A percentile compares a stretch with the other conserved stretches of the same genome.
Evolutionary conservation across 2,797 vertebrate species (phyloP).

Genomic region (Melanotaenia nigrans): DNA sequence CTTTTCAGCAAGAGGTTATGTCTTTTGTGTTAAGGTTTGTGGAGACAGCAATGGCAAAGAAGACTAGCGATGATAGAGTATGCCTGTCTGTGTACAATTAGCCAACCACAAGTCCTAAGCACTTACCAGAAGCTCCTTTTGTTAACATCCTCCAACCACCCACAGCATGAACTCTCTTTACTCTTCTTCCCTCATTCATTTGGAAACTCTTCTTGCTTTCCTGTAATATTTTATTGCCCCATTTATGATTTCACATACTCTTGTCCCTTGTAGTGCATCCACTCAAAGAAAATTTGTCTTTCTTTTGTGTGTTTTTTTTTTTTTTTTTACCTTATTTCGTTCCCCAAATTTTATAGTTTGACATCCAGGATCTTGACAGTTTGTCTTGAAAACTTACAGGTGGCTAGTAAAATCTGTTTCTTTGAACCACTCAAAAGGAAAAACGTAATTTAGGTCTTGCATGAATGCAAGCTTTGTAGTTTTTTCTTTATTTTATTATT

Average conservation of each 20-base stretch:
- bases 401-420: slow-evolving; percentile 44
- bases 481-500: slow-evolving; percentile 36
- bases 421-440: slow-evolving; percentile 33
- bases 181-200: slow-evolving; percentile 13
- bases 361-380: slow-evolving; percentile 32
- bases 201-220: slow-evolving; percentile 27
- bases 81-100: slow-evolving; percentile 69
- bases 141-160: slow-evolving; percentile 58
- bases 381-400: slow-evolving; percentile 19
- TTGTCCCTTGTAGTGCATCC: background rate
- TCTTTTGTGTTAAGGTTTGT: slow-evolving; percentile 60
- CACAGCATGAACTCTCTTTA: slow-evolving; percentile 8
- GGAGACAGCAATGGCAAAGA: slow-evolving; percentile 19
- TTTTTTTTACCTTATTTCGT: slow-evolving; percentile 20
- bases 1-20: slow-evolving; percentile 33
- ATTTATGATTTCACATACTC: slow-evolving; percentile 31
- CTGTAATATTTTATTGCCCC: slow-evolving; percentile 31
- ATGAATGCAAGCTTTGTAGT: slow-evolving; percentile 43
- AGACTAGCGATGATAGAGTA: slow-evolving; percentile 63
- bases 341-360: background rate
- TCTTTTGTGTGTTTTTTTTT: background rate
- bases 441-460: slow-evolving; percentile 37
- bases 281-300: slow-evolving; percentile 32
- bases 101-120: slow-evolving; percentile 67
- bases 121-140: slow-evolving; percentile 71